phyloP scores from a whole-genome alignment of 2,113 vertebrate genomes.

The Python bivittatus region DNA sequence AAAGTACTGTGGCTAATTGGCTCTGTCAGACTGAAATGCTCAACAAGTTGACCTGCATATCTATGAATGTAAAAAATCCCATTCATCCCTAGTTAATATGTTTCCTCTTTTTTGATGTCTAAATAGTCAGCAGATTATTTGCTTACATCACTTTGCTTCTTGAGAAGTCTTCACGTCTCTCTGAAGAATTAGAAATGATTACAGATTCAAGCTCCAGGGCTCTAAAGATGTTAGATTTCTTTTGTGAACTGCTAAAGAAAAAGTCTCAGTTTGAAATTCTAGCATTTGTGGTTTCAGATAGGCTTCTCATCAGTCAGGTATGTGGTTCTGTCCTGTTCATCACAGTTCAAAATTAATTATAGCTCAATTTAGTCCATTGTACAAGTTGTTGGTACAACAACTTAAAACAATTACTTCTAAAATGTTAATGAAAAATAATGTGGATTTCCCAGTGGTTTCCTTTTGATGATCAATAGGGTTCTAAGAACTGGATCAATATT shows the following conservation, averaged over 20 bases:
- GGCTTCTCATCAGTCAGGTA: neutral
- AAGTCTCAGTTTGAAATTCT: neutral
- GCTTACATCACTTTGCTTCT: slow-evolving; percentile 32
- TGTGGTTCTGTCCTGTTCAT: neutral
- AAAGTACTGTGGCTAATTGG: slow-evolving; percentile 53
- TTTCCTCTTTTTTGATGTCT: slow-evolving; percentile 62
- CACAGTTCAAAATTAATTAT: neutral
- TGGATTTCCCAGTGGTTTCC: neutral
- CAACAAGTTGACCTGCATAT: slow-evolving; percentile 56
- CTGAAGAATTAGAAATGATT: slow-evolving; percentile 1
- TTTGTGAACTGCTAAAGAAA: slow-evolving; percentile 25
- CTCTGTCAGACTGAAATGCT: slow-evolving; percentile 32
- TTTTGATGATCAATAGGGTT: neutral
- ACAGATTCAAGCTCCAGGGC: neutral
- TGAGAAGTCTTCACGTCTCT: slow-evolving; percentile 39
- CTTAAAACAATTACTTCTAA: neutral
- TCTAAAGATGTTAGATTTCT: neutral
- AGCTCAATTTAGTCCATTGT: neutral
- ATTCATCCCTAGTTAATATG: slow-evolving; percentile 64
- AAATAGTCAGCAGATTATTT: slow-evolving; percentile 47
- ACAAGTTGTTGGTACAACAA: neutral
- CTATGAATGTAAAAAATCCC: slow-evolving; percentile 56
- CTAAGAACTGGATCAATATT: neutral
- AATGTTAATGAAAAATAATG: neutral
- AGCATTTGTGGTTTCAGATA: neutral